phyloP scores from a whole-genome alignment of 2,113 vertebrate genomes.

The Oryzias javanicus region DNA sequence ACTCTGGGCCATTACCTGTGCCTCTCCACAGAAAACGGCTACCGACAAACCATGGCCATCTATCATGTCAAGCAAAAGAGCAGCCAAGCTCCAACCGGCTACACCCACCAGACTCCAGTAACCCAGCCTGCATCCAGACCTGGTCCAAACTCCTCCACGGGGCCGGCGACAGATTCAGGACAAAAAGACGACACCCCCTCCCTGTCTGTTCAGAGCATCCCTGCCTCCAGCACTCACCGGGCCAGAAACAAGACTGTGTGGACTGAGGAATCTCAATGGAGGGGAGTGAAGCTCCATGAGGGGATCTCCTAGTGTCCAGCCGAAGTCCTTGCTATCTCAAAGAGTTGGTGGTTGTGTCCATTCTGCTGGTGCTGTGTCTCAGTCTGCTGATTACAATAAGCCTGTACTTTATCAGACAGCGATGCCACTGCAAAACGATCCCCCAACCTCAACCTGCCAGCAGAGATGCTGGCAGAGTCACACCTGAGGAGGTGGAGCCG shows the following conservation, averaged over 20 bases:
- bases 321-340: conserved; percentile 51
- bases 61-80: conserved; percentile 70
- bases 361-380: conserved; percentile 67
- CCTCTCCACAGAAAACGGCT: conserved; percentile 68
- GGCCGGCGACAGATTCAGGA: conserved; percentile 9
- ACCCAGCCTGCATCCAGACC: not conserved
- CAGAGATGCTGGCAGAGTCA: conserved; percentile 27
- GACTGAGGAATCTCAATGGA: not conserved
- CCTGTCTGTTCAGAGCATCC: conserved; percentile 1
- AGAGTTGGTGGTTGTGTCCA: conserved; percentile 72
- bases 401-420: conserved; percentile 51
- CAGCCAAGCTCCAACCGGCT: conserved; percentile 17
- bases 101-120: not conserved
- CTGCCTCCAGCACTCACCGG: conserved; percentile 3
- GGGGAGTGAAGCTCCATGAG: conserved; percentile 5
- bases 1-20: conserved; percentile 74
- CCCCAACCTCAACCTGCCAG: conserved; percentile 32
- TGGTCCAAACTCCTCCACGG: no score
- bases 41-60: conserved; percentile 62
- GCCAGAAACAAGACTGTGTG: conserved; percentile 12
- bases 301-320: conserved; percentile 6
- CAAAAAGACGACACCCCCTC: conserved; percentile 16
- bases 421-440: conserved; percentile 44
- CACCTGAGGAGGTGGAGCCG: conserved; percentile 49
- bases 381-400: conserved; percentile 52